These are phyloP conservation scores for Gopherus evgoodei DNA, from an alignment of 2,113 vertebrate species.

Conservation along the genomic window DNA sequence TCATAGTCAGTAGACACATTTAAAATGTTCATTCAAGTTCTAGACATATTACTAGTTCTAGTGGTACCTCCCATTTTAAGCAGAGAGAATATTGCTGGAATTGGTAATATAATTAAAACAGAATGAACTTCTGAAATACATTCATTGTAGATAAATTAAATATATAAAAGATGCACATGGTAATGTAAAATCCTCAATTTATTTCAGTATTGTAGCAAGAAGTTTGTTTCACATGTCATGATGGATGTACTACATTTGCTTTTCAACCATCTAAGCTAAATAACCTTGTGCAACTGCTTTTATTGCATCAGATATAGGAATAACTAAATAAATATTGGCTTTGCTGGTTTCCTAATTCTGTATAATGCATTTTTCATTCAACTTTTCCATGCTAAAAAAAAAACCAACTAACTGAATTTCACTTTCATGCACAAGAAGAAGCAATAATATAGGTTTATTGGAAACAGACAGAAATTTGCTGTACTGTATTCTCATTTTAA, in stretches of 20 bases:
- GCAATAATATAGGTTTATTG: slow-evolving; percentile 29
- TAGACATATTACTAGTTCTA: neutral
- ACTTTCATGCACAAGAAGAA: slow-evolving; percentile 20
- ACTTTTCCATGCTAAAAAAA: neutral
- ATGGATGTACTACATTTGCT: neutral
- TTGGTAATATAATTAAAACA: neutral
- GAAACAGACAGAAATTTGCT: slow-evolving; percentile 20
- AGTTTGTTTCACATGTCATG: neutral
- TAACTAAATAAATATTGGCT: slow-evolving; percentile 23
- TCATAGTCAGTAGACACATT: neutral
- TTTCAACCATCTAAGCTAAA: slow-evolving; percentile 17
- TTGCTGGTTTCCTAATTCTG: slow-evolving; percentile 3
- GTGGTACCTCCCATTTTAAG: neutral
- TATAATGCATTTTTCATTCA: slow-evolving; percentile 25
- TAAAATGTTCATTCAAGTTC: neutral
- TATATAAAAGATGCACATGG: neutral
- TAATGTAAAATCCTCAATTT: neutral
- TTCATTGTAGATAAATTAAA: neutral
- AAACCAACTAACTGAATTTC: neutral
- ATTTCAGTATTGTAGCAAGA: neutral
- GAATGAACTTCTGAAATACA: neutral
- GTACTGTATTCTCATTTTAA: slow-evolving; percentile 21
- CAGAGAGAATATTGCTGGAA: neutral
- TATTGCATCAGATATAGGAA: neutral
- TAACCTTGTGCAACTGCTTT: slow-evolving; percentile 1